These are phyloP conservation scores for Metopolophium dirhodum DNA, from an alignment of 1,140 invertebrate genomes.

Conservation along the genomic window DNA sequence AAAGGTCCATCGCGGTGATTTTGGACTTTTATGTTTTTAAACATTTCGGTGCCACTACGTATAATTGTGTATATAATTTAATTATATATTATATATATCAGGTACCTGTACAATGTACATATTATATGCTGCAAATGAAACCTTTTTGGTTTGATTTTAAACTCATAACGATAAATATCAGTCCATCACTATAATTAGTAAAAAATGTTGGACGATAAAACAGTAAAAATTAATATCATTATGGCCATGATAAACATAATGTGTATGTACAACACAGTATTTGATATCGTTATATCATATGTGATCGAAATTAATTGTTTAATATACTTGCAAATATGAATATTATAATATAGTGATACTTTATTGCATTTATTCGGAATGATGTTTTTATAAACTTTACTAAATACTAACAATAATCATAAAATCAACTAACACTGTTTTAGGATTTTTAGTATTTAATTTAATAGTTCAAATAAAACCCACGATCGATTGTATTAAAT, in stretches of 20 bases:
- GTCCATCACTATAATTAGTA: not conserved
- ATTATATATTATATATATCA: too few species aligned
- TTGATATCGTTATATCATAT: not conserved
- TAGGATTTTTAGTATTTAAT: not conserved
- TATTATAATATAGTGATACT: not conserved
- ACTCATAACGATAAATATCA: not conserved
- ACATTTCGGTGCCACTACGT: not conserved
- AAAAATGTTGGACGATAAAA: not conserved
- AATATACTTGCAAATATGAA: not conserved
- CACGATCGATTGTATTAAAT: not conserved
- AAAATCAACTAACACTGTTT: not conserved
- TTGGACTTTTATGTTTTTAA: not conserved
- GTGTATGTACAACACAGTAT: not conserved
- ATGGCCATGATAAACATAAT: not conserved
- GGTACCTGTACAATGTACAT: too few species aligned
- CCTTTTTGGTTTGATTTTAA: not conserved
- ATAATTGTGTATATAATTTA: not conserved
- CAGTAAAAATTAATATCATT: not conserved
- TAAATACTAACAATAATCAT: too few species aligned
- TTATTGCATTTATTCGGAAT: not conserved
- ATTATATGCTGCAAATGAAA: not conserved
- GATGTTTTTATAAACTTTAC: too few species aligned
- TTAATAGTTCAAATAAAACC: not conserved
- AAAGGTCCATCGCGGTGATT: not conserved
- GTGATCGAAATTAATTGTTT: not conserved